Conservation (phyloP, 92 coral and sea anemone species). For the Epizoanthus ramosus region DNA sequence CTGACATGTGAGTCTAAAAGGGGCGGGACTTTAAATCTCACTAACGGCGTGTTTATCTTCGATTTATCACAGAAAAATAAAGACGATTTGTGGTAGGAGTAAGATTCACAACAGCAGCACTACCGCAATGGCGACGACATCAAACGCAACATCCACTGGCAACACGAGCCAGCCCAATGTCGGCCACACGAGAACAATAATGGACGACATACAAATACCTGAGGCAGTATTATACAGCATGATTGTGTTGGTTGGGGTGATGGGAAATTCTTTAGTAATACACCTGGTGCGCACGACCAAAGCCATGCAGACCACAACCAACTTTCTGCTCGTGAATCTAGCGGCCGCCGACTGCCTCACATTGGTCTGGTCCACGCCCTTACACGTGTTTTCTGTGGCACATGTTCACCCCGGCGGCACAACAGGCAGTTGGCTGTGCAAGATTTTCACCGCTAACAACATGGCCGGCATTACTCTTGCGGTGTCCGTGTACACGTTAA, state of each 20-base stretch:
- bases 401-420: constrained; percentile 14
- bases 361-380: constrained; percentile 23
- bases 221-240: constrained; percentile 21
- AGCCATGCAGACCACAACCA: constrained; percentile 25
- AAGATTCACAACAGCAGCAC: background rate
- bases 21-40: background rate
- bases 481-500: constrained; percentile 69
- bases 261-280: constrained; percentile 24
- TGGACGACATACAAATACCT: background rate
- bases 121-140: background rate
- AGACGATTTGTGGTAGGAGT: background rate
- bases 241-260: constrained; percentile 14
- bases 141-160: background rate
- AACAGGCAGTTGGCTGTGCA: constrained; percentile 34
- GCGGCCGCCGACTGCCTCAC: constrained; percentile 38
- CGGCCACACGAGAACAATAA: background rate
- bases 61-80: background rate
- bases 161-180: background rate
- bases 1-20: background rate
- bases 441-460: constrained; percentile 68
- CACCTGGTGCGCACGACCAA: constrained; percentile 26
- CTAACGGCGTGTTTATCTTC: constrained; percentile 14
- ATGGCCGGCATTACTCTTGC: constrained; percentile 69
- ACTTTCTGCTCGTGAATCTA: constrained; percentile 23
- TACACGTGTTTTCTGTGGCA: constrained; percentile 19